phyloP scores from a whole-genome alignment of 2,797 vertebrate species.

The Tarsius wallacei region DNA sequence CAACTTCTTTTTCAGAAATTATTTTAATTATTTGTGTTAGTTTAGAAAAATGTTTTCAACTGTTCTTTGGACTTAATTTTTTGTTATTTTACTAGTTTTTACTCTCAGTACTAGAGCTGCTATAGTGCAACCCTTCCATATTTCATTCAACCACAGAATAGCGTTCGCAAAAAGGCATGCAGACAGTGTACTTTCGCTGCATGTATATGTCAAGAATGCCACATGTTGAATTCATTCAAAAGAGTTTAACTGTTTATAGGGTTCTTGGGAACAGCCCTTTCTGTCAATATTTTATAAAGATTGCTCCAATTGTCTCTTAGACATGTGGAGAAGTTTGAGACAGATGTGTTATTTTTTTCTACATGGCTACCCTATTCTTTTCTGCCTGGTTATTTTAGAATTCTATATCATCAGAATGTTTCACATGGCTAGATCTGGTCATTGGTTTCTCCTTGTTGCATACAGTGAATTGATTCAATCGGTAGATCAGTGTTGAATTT shows the following conservation, averaged over 20 bases:
- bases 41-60: background rate
- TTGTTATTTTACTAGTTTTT: background rate
- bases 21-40: background rate
- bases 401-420: background rate
- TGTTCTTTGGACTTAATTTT: too few relatives aligned
- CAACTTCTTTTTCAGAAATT: background rate
- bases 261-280: background rate
- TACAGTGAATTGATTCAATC: background rate
- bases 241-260: too few relatives aligned
- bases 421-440: background rate
- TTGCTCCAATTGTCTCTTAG: background rate
- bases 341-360: background rate
- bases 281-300: background rate
- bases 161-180: background rate
- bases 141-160: too few relatives aligned
- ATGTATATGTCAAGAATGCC: background rate
- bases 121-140: background rate
- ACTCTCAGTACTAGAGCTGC: too few relatives aligned
- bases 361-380: background rate
- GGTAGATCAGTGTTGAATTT: background rate
- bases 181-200: background rate
- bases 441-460: background rate
- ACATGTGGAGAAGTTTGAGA: background rate
- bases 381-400: background rate
- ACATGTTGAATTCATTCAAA: background rate